Evolutionary conservation across 2,797 vertebrate genomes (phyloP), one percentile per base, ranked within the genome.

Genomic region (Aphelocoma californica): DNA sequence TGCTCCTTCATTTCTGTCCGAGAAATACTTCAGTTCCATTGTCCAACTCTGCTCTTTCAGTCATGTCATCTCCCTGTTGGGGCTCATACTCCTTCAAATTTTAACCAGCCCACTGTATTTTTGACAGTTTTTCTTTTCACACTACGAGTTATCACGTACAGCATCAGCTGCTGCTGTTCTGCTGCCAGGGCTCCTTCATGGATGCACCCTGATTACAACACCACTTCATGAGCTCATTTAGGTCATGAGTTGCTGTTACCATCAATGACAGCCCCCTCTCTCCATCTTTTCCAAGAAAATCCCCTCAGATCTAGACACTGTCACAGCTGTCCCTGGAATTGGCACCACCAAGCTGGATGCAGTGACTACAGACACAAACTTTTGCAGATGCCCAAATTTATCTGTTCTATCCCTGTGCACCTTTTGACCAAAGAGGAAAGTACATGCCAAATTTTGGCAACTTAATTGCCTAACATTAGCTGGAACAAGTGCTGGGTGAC

Each of bases 361-460:
- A 78, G 42, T 1, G 2, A 50, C 77, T 26, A n/a, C 28, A 74
- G 12, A 25, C 44, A 86, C 48, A 38, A 67, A 23, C 20, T 9
- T 40, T 0, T 38, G 5, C 16, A 57, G 8, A 26, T 14, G 8
- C 28, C 16, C 11, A 7, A 34, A 47, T 47, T n/a, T 19, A 31
- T 15, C 34, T 34, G 48, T 16, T 70, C 24, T 36, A 51, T 56
- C 23, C 28, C 40, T 3, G 7, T 0, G 3, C 19, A 66, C 15
- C 18, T 74, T 40, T 48, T 12, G 19, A 57, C 14, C 50, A 42
- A 60, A 61, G n/a, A 62, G 18, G 45, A 25, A 92, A 8, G 1
- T 3, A 18, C 0, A 0, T n/a, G 12, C 51, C 65, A 42, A 57
- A 58, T 16, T 61, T 4, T 0, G 0, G 38, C 54, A 50, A 20